phyloP scores from a whole-genome alignment of 2,888 invertebrate genomes.

The Spatulosminthurus flaviceps region DNA sequence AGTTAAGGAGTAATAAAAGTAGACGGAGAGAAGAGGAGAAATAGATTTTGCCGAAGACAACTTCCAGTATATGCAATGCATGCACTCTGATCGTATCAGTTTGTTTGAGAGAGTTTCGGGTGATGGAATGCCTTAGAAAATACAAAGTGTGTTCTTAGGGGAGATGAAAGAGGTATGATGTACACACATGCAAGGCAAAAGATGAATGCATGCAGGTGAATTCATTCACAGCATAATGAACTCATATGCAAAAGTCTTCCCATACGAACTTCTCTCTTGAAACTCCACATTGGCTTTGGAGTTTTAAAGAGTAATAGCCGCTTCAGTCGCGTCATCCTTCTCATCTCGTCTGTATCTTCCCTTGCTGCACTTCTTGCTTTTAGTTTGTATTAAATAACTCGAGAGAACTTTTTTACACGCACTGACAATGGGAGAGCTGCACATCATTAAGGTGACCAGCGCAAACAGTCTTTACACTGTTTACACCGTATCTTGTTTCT shows the following conservation, averaged over 20 bases:
- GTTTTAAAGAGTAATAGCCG: too few species aligned
- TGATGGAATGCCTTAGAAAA: slow-evolving; percentile 31
- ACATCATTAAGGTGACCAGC: not conserved
- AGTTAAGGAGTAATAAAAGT: too few species aligned
- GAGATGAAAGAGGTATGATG: slow-evolving; percentile 18
- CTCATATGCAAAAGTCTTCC: slow-evolving; percentile 1
- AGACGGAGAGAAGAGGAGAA: not conserved
- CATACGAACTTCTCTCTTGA: not conserved
- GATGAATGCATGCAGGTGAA: slow-evolving; percentile 31
- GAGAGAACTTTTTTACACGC: too few species aligned
- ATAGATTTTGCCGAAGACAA: slow-evolving; percentile 36
- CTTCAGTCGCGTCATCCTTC: slow-evolving; percentile 19
- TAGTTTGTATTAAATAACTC: too few species aligned
- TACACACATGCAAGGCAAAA: not conserved
- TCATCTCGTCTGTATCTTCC: slow-evolving; percentile 17
- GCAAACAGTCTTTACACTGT: not conserved
- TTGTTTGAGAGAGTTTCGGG: not conserved
- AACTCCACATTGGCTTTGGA: not conserved
- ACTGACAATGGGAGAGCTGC: too few species aligned
- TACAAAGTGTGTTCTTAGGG: slow-evolving; percentile 29
- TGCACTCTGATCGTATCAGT: not conserved
- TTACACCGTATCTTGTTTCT: not conserved
- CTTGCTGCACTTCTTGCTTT: not conserved
- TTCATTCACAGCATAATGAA: slow-evolving; percentile 36
- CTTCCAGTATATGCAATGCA: not conserved